Evolutionary conservation across 2,888 invertebrate species (phyloP).

Genomic region (Candidula unifasciata): DNA sequence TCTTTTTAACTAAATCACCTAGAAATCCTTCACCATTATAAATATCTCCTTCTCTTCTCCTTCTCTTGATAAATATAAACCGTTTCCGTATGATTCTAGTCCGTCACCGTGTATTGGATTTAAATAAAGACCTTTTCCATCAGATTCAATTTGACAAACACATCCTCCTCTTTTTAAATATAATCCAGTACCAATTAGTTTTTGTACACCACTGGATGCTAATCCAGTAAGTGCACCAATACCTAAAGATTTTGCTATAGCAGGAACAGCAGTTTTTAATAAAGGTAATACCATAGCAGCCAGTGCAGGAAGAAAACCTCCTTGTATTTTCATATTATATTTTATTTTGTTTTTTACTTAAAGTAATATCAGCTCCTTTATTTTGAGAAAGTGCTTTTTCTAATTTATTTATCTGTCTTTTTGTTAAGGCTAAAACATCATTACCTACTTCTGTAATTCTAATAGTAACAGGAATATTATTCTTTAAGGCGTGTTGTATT

Average conservation of each 20-base stretch:
- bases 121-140: slow-evolving; percentile 55
- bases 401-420: slow-evolving; percentile 50
- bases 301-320: slow-evolving; percentile 50
- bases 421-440: slow-evolving; percentile 41
- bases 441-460: slow-evolving; percentile 46
- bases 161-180: slow-evolving; percentile 53
- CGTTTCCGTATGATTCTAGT: slow-evolving; percentile 50
- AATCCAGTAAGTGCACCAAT: slow-evolving; percentile 52
- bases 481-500: slow-evolving; percentile 2
- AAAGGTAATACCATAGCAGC: slow-evolving; percentile 45
- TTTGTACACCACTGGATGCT: slow-evolving; percentile 50
- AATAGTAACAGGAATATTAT: slow-evolving; percentile 37
- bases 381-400: slow-evolving; percentile 43
- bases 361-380: slow-evolving; percentile 51
- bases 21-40: slow-evolving; percentile 48
- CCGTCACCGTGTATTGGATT: slow-evolving; percentile 34
- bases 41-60: slow-evolving; percentile 42
- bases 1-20: slow-evolving; percentile 49
- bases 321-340: slow-evolving; percentile 50
- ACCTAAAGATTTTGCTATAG: slow-evolving; percentile 42
- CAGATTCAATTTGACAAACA: slow-evolving; percentile 54
- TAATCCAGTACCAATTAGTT: slow-evolving; percentile 38
- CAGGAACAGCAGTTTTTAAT: slow-evolving; percentile 47
- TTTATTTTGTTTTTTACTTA: slow-evolving; percentile 48
- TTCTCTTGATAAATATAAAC: slow-evolving; percentile 51